Evolutionary conservation across 2,113 vertebrate genomes (phyloP), one percentile per base, ranked within the genome.

Genomic region (Plestiodon gilberti): DNA sequence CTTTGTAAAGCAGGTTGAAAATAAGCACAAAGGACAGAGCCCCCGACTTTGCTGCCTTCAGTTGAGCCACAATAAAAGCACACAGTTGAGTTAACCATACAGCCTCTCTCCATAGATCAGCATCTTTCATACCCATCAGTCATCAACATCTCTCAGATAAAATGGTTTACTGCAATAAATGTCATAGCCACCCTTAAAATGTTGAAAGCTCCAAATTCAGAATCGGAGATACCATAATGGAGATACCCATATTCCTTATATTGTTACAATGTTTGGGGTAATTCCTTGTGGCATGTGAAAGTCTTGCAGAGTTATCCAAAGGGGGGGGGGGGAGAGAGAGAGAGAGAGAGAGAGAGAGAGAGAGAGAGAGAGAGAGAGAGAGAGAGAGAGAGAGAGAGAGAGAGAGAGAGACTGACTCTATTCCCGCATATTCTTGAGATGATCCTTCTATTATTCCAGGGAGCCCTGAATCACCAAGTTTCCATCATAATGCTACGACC

Each of bases 151-250:
- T 70, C 10, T 28, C 86, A 90, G 82, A 90, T 0, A 85, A 87
- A 93, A 90, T 2, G 25, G 81, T 13, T n/a, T 84, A 67, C 78
- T 88, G 33, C 6, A 85, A 87, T 52, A 93, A 94, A 94, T 85
- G 85, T 81, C 88, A 87, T 73, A 93, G 57, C 78, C 83, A 87
- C 78, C 74, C 84, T 0, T 91, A 92, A 91, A 93, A 91, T 87
- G 81, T 61, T 77, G 87, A 90, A 92, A 84, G 89, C 78, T 86
- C 90, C 87, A n/a, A n/a, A n/a, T n/a, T n/a, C n/a, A 89, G 0
- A 0, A 43, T 80, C 87, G 69, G 38, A 67, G 82, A 81, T 20
- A 86, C 57, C 3, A 0, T n/a, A 75, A 74, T 6, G 11, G 69
- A 74, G 38, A 3, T 13, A 83, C 30, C 38, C 13, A 69, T 38